Conservation (phyloP, 2,888 invertebrate species). For the Drosophila mayaguana region DNA sequence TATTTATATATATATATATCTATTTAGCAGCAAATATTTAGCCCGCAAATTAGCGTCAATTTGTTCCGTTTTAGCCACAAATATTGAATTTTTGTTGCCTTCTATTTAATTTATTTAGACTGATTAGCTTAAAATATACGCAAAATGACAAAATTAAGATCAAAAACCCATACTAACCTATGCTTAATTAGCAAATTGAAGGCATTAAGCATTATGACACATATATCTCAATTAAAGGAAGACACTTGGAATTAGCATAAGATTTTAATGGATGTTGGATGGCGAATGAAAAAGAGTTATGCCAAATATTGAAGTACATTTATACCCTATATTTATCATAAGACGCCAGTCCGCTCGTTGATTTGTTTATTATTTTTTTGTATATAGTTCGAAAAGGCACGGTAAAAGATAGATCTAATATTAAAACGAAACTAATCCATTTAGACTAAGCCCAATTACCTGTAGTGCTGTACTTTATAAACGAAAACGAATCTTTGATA, state of each 20-base stretch:
- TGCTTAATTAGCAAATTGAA: slow-evolving; percentile 39
- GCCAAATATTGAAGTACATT: slow-evolving; percentile 68
- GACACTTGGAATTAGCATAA: slow-evolving; percentile 51
- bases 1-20: slow-evolving; percentile 20
- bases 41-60: slow-evolving; percentile 55
- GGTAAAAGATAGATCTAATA: slow-evolving; percentile 71
- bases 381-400: slow-evolving; percentile 70
- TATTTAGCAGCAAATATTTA: slow-evolving; percentile 70
- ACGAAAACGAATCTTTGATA: slow-evolving; percentile 37
- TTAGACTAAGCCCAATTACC: slow-evolving; percentile 58
- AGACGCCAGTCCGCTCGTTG: slow-evolving; percentile 33
- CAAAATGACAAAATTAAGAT: slow-evolving; percentile 41
- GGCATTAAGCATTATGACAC: slow-evolving; percentile 13
- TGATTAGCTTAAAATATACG: slow-evolving; percentile 80
- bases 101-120: slow-evolving; percentile 76
- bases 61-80: slow-evolving; percentile 51
- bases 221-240: slow-evolving; percentile 52
- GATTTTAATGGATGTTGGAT: slow-evolving; percentile 53
- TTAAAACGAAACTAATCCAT: slow-evolving; percentile 52
- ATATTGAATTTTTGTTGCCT: slow-evolving; percentile 56
- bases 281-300: slow-evolving; percentile 47
- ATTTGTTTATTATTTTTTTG: slow-evolving; percentile 18
- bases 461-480: slow-evolving; percentile 53
- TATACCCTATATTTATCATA: slow-evolving; percentile 36
- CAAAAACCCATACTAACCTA: slow-evolving; percentile 20